Conservation (phyloP, 2,888 invertebrate genomes). For the Megaustenia siamemsis region DNA sequence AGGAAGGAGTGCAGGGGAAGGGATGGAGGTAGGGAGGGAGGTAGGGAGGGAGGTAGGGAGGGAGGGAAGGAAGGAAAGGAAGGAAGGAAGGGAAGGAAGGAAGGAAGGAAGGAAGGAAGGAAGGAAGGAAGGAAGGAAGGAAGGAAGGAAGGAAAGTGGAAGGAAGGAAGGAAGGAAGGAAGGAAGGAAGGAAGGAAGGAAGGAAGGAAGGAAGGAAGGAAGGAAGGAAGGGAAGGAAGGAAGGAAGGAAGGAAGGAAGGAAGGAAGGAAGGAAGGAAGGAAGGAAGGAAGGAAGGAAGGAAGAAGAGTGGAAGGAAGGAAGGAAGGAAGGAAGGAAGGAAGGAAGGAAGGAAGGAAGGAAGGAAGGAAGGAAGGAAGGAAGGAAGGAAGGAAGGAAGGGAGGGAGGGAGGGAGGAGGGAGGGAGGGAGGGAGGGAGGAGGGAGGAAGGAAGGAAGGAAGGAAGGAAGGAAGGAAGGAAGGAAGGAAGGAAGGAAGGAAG, state of each 20-base stretch:
- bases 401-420: not conserved
- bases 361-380: not conserved
- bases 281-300: too few species aligned
- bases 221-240: not conserved
- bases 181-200: not conserved
- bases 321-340: not conserved
- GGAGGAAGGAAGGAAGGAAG: not conserved
- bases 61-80: not conserved
- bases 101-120: not conserved
- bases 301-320: too few species aligned
- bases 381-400: not conserved
- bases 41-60: too few species aligned
- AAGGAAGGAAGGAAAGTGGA: too few species aligned
- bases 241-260: too few species aligned
- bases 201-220: not conserved
- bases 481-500: too few species aligned
- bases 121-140: slow-evolving; percentile 9
- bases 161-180: too few species aligned
- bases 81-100: not conserved
- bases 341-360: not conserved
- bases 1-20: not conserved
- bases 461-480: too few species aligned
- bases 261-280: too few species aligned
- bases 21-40: not conserved
- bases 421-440: not conserved